These are phyloP conservation scores for Pelagia noctiluca DNA, from an alignment of 30 jellyfish, hydroid and myxozoan genomes.

Conservation along the genomic window DNA sequence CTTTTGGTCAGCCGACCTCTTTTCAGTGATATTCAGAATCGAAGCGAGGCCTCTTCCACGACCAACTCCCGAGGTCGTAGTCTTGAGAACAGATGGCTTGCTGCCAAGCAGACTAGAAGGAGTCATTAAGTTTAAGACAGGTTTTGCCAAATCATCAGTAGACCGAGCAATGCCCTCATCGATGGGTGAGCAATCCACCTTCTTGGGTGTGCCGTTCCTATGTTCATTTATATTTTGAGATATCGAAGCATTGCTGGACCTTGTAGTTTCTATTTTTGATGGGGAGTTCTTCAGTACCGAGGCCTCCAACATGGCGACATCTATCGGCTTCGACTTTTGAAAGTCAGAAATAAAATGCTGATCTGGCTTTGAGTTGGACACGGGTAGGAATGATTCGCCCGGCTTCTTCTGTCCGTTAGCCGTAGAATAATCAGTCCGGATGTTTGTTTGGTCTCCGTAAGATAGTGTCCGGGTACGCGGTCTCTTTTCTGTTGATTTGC, in stretches of 20 bases:
- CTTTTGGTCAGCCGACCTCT: not conserved
- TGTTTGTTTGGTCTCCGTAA: slow-evolving; percentile 35
- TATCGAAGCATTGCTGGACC: not conserved
- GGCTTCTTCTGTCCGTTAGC: slow-evolving; percentile 31
- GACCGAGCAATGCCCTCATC: slow-evolving; percentile 4
- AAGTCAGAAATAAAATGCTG: not conserved
- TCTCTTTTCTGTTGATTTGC: slow-evolving; percentile 16
- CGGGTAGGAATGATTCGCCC: slow-evolving; percentile 40
- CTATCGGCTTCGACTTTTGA: slow-evolving; percentile 42
- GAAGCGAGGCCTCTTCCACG: slow-evolving; percentile 45
- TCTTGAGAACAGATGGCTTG: slow-evolving; percentile 2
- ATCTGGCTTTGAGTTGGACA: not conserved
- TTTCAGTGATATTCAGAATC: slow-evolving; percentile 11
- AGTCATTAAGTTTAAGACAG: slow-evolving; percentile 11
- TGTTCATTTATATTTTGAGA: not conserved
- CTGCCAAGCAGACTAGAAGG: slow-evolving; percentile 46
- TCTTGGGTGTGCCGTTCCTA: not conserved
- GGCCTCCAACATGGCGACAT: slow-evolving; percentile 75
- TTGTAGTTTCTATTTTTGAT: not conserved
- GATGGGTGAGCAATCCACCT: no score
- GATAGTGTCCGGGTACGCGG: slow-evolving; percentile 58
- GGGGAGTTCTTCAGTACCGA: slow-evolving; percentile 29
- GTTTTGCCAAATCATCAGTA: not conserved
- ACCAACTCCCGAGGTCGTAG: slow-evolving; percentile 19
- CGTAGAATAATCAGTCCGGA: not conserved